Evolutionary conservation across 2,797 vertebrate species (phyloP).

Genomic region (Pangasius krempfi): DNA sequence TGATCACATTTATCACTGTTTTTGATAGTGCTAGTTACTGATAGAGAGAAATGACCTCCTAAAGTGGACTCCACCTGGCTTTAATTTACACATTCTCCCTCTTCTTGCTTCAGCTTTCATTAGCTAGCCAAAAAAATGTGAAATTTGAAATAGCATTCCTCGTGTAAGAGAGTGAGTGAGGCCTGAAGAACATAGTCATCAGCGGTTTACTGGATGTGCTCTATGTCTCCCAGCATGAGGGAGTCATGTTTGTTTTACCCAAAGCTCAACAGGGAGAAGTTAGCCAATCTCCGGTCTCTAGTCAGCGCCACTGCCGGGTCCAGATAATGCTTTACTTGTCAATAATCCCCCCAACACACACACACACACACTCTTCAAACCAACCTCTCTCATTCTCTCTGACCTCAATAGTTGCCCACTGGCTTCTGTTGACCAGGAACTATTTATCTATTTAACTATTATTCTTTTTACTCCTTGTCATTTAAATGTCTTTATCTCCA

Average conservation of each 20-base stretch:
- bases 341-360: not conserved
- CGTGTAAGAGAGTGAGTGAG: not conserved
- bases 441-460: constrained; percentile 22
- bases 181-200: not conserved
- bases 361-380: not conserved
- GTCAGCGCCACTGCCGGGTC: not conserved
- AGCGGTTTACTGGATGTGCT: constrained; percentile 1
- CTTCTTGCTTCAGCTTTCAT: not conserved
- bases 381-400: not conserved
- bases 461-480: constrained; percentile 19
- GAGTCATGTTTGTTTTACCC: constrained; percentile 21
- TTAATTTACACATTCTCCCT: constrained; percentile 35
- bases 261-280: not conserved
- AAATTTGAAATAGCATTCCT: constrained; percentile 3
- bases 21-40: constrained; percentile 16
- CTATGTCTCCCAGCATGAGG: constrained; percentile 12
- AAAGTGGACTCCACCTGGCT: constrained; percentile 26
- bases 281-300: constrained; percentile 6
- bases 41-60: constrained; percentile 7
- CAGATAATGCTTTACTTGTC: constrained; percentile 24
- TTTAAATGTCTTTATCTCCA: constrained; percentile 26
- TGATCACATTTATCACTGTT: constrained; percentile 22
- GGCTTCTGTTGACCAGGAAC: constrained; percentile 6
- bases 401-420: constrained; percentile 23
- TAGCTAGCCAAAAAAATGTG: constrained; percentile 14